Evolutionary conservation across 2,888 invertebrate genomes (phyloP).

Genomic region (Ametastegia equiseti): DNA sequence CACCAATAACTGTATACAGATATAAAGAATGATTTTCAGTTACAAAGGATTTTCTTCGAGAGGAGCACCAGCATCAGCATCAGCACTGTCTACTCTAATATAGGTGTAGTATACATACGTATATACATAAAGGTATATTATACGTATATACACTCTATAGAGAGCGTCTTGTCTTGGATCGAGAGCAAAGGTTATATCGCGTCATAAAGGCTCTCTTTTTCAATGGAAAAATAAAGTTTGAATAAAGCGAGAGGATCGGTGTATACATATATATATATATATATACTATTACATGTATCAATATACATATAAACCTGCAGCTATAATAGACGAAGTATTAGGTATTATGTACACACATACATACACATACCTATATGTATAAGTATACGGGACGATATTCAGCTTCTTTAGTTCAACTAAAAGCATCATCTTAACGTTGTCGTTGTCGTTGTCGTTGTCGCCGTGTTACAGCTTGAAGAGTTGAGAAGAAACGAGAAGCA

Average conservation of each 20-base stretch:
- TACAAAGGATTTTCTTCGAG: background rate
- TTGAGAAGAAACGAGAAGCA: no score
- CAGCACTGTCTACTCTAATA: no score
- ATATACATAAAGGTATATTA: background rate
- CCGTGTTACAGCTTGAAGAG: background rate
- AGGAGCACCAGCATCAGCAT: no score
- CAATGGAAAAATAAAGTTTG: constrained; percentile 26
- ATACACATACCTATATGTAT: background rate
- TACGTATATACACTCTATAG: background rate
- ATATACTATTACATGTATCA: background rate
- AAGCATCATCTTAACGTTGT: background rate
- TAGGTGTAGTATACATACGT: background rate
- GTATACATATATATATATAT: background rate
- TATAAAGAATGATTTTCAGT: background rate
- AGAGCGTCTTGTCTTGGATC: constrained; percentile 21
- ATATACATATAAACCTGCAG: background rate
- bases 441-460: background rate
- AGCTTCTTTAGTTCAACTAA: constrained; percentile 13
- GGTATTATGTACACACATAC: no score
- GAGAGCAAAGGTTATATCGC: constrained; percentile 35
- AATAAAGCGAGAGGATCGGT: background rate
- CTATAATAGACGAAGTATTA: no score
- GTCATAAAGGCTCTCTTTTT: constrained; percentile 31
- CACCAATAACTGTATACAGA: no score
- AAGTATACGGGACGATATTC: background rate